These are phyloP conservation scores for Diachasmimorpha longicaudata DNA, from an alignment of 1,140 invertebrate genomes.

Conservation along the genomic window DNA sequence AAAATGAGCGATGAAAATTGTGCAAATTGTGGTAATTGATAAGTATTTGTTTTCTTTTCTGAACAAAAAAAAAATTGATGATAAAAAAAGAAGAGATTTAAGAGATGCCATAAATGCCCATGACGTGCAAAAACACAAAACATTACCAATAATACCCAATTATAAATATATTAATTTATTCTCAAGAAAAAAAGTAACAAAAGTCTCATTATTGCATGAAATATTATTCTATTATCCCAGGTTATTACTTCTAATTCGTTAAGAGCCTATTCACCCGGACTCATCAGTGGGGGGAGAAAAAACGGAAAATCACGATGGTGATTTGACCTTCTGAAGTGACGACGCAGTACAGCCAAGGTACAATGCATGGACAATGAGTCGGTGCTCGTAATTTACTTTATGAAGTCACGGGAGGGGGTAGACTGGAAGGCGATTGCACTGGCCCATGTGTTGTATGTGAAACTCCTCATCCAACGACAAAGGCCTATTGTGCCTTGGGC, in stretches of 20 bases:
- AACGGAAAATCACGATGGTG: neutral
- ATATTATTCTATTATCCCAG: constrained; percentile 33
- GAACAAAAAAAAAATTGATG: constrained; percentile 1
- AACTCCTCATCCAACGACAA: constrained; percentile 39
- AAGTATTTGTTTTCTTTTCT: constrained; percentile 1
- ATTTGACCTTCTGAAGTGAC: constrained; percentile 1
- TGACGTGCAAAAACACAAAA: constrained; percentile 9
- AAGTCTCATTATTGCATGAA: constrained; percentile 22
- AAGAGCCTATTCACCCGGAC: neutral
- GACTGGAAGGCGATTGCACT: neutral
- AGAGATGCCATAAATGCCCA: constrained; percentile 46
- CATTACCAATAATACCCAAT: constrained; percentile 60
- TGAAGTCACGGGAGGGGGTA: neutral
- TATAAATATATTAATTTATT: constrained; percentile 66
- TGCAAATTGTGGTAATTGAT: neutral
- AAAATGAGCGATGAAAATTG: neutral
- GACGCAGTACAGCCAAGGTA: neutral
- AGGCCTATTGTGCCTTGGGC: constrained; percentile 46
- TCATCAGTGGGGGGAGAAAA: neutral
- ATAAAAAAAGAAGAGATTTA: constrained; percentile 23
- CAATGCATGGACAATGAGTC: constrained; percentile 33
- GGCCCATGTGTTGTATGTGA: constrained; percentile 31
- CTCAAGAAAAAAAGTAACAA: constrained; percentile 43
- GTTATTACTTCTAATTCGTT: constrained; percentile 16
- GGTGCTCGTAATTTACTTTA: constrained; percentile 34